Percentiles rank a stretch among this genome's conserved stretches.
Evolutionary conservation across 1,140 invertebrate genomes (phyloP).

Genomic region (Hirudo medicinalis): DNA sequence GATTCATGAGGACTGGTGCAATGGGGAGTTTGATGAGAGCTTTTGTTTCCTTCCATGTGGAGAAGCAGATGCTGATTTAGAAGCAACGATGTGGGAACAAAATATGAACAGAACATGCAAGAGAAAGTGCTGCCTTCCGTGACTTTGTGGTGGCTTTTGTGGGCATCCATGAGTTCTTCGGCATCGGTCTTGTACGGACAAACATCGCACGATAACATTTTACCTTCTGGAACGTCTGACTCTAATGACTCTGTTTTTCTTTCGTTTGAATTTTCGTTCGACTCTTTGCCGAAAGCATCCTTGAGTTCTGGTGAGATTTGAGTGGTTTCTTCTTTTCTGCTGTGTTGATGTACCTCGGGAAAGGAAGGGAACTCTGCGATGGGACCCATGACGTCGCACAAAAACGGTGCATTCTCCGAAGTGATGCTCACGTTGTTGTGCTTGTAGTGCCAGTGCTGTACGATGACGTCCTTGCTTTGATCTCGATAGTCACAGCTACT

Average conservation of each 20-base stretch:
- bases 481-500: conserved; percentile 29
- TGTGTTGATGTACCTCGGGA: conserved; percentile 33
- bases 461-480: conserved; percentile 9
- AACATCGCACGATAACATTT: conserved; percentile 48
- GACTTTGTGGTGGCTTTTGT: conserved; percentile 58
- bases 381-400: conserved; percentile 56
- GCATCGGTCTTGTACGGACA: conserved; percentile 61
- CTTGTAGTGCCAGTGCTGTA: conserved; percentile 19
- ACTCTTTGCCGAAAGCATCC: too few relatives aligned
- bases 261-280: too few relatives aligned
- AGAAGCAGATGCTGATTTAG: conserved; percentile 39
- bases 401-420: conserved; percentile 16
- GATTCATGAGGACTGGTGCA: too few relatives aligned
- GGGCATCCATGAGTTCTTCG: conserved; percentile 51
- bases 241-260: too few relatives aligned
- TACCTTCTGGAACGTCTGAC: too few relatives aligned
- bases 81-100: conserved; percentile 48
- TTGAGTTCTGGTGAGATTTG: too few relatives aligned
- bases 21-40: too few relatives aligned
- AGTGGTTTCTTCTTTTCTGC: too few relatives aligned
- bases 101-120: conserved; percentile 66
- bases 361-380: conserved; percentile 56
- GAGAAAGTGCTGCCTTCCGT: conserved; percentile 58
- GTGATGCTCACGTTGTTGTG: conserved; percentile 3
- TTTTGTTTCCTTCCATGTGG: conserved; percentile 30